phyloP scores from a whole-genome alignment of 2,113 vertebrate species.

The Oncorhynchus gorbuscha region DNA sequence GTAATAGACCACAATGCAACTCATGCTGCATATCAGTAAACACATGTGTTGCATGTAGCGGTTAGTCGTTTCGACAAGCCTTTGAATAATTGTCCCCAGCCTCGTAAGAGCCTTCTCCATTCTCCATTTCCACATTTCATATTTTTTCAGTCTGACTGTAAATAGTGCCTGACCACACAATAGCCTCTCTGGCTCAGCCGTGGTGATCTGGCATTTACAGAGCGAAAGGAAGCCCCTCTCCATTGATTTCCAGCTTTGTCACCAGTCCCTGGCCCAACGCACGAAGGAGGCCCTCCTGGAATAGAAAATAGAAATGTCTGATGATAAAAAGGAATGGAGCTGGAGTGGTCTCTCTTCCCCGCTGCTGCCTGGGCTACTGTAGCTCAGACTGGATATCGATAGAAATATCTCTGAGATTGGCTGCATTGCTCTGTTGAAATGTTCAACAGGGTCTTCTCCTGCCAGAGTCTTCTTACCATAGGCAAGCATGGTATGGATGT shows the following conservation, averaged over 20 bases:
- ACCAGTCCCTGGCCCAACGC: neutral
- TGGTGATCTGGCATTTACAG: conserved; percentile 1
- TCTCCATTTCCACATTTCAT: neutral
- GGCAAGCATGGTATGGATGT: neutral
- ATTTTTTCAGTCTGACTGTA: neutral
- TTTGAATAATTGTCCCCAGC: neutral
- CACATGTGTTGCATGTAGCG: too few relatives aligned
- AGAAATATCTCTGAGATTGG: neutral
- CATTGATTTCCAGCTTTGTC: conserved; percentile 27
- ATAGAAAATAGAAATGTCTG: conserved; percentile 16
- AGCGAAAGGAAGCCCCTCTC: neutral
- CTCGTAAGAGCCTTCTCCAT: neutral
- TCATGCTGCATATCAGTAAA: too few relatives aligned
- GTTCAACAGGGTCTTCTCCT: neutral
- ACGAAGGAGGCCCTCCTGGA: neutral
- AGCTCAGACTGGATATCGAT: neutral
- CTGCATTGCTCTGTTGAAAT: neutral
- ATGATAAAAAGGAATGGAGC: conserved; percentile 15
- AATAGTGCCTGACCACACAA: neutral
- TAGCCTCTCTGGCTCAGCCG: neutral
- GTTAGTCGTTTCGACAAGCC: too few relatives aligned
- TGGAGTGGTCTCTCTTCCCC: neutral
- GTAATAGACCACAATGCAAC: too few relatives aligned
- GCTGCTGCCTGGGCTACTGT: neutral
- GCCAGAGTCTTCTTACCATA: neutral